phyloP scores from a whole-genome alignment of 1,140 invertebrate genomes.

The Eufriesea mexicana region DNA sequence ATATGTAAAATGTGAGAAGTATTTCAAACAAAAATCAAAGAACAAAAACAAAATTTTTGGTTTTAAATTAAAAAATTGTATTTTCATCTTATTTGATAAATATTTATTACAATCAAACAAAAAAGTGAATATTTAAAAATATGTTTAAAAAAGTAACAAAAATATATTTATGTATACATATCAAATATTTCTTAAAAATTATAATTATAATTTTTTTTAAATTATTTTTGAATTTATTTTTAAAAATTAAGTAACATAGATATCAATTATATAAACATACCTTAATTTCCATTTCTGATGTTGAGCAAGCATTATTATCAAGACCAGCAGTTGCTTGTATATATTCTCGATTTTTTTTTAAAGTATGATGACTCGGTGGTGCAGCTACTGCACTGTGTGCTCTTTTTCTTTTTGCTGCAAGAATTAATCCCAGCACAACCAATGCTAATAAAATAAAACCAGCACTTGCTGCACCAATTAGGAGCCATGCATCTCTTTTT shows the following conservation, averaged over 20 bases:
- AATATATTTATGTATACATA: too few species aligned
- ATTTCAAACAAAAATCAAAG: too few species aligned
- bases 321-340: slow-evolving; percentile 62
- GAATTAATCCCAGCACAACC: slow-evolving; percentile 84
- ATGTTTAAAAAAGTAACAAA: too few species aligned
- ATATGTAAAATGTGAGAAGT: too few species aligned
- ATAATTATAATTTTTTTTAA: neutral
- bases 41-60: too few species aligned
- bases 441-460: slow-evolving; percentile 86
- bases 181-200: too few species aligned
- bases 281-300: slow-evolving; percentile 76
- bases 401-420: slow-evolving; percentile 84
- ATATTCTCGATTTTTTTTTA: slow-evolving; percentile 76
- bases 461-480: slow-evolving; percentile 84
- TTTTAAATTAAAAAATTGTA: too few species aligned
- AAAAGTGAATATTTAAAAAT: too few species aligned
- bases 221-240: too few species aligned
- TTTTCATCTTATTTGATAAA: too few species aligned
- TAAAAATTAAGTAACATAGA: too few species aligned
- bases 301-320: slow-evolving; percentile 75
- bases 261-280: slow-evolving; percentile 52
- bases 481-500: slow-evolving; percentile 85
- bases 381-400: slow-evolving; percentile 73
- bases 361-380: slow-evolving; percentile 70
- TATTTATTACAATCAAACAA: too few species aligned